These are phyloP conservation scores for Centruroides sculpturatus DNA, from an alignment of 1,140 invertebrate genomes.

Conservation along the genomic window DNA sequence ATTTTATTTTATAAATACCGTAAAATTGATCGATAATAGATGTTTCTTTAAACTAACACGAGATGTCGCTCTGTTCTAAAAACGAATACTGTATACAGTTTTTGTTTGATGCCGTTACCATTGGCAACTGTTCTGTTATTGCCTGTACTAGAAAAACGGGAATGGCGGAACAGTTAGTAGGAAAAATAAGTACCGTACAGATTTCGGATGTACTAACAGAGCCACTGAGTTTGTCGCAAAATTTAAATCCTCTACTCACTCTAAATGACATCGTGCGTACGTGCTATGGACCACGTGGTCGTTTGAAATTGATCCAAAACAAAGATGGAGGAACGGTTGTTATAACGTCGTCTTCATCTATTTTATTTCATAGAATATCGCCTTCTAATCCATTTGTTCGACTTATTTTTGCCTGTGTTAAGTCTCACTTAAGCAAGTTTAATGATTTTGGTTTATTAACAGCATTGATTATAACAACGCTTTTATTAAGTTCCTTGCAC, in stretches of 20 bases:
- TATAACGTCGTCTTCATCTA: conserved; percentile 4
- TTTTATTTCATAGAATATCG: conserved; percentile 1
- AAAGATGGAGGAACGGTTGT: not conserved
- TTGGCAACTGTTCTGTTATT: too few species aligned
- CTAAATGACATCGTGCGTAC: not conserved
- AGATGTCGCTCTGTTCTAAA: too few species aligned
- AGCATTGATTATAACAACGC: not conserved
- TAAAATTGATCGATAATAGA: too few species aligned
- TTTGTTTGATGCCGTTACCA: too few species aligned
- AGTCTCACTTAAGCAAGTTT: not conserved
- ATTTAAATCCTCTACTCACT: not conserved
- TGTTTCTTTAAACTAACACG: too few species aligned
- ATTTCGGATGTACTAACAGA: too few species aligned
- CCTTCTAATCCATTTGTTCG: conserved; percentile 1
- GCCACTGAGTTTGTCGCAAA: too few species aligned
- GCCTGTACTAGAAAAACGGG: too few species aligned
- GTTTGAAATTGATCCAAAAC: conserved; percentile 3
- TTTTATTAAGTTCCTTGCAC: not conserved
- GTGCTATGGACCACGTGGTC: not conserved
- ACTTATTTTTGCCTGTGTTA: conserved; percentile 1
- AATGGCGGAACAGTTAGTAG: too few species aligned
- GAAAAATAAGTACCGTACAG: too few species aligned
- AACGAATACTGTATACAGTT: too few species aligned
- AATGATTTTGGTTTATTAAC: conserved; percentile 1
- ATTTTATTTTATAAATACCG: too few species aligned